Conservation (phyloP, 2,888 invertebrate species). For the Zeuzera pyrina region DNA sequence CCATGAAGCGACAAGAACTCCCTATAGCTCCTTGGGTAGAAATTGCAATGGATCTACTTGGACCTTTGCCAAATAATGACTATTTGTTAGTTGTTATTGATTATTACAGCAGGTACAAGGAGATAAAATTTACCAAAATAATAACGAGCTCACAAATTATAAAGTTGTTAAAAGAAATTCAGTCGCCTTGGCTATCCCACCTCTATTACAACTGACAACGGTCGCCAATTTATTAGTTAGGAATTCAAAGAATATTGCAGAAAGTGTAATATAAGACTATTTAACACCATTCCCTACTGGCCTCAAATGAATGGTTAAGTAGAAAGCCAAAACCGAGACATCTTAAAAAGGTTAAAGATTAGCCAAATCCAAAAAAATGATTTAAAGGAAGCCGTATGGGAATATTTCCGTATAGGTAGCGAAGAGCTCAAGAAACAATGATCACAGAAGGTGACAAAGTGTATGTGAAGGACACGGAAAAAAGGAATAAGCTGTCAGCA, state of each 20-base stretch:
- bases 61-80: slow-evolving; percentile 15
- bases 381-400: slow-evolving; percentile 12
- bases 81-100: slow-evolving; percentile 21
- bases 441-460: neutral
- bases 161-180: slow-evolving; percentile 19
- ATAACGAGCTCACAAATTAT: slow-evolving; percentile 14
- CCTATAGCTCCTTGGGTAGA: slow-evolving; percentile 17
- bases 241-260: slow-evolving; percentile 20
- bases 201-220: slow-evolving; percentile 20
- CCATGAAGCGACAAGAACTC: slow-evolving; percentile 18
- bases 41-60: slow-evolving; percentile 22
- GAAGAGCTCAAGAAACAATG: neutral
- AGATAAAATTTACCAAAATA: slow-evolving; percentile 12
- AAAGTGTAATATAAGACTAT: no score
- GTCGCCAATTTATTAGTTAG: slow-evolving; percentile 16
- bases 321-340: slow-evolving; percentile 18
- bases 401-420: slow-evolving; percentile 18
- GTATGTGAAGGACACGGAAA: neutral
- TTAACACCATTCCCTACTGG: no score
- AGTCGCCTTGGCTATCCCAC: slow-evolving; percentile 16
- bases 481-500: neutral
- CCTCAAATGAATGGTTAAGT: no score
- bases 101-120: slow-evolving; percentile 23
- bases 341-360: slow-evolving; percentile 18
- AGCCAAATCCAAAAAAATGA: slow-evolving; percentile 11